These are phyloP conservation scores for Balaeniceps rex DNA, from an alignment of 2,113 vertebrate genomes.

Conservation along the genomic window DNA sequence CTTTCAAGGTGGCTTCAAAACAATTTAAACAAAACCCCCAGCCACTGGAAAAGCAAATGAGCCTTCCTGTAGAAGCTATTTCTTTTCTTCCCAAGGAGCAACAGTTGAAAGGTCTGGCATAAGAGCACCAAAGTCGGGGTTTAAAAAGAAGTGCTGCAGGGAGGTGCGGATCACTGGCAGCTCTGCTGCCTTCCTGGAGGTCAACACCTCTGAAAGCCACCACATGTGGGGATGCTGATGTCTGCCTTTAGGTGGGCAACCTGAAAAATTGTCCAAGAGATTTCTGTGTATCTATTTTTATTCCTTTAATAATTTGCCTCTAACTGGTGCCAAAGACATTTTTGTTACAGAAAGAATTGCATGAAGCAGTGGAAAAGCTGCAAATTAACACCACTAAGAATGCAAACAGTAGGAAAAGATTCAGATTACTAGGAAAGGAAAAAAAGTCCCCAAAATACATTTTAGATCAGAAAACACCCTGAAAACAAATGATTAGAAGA, in stretches of 20 bases:
- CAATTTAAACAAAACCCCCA: not conserved
- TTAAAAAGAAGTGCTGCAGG: not conserved
- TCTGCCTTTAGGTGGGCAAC: not conserved
- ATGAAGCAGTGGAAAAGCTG: not conserved
- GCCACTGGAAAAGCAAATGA: not conserved
- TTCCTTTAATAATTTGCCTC: not conserved
- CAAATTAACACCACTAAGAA: slow-evolving; percentile 3
- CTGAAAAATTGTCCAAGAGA: not conserved
- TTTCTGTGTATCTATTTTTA: not conserved
- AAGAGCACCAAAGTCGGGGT: rapidly evolving
- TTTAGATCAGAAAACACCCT: not conserved
- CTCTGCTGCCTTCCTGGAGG: rapidly evolving
- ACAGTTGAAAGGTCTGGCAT: not conserved
- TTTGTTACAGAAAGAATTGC: not conserved
- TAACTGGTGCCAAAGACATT: not conserved
- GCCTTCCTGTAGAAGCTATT: not conserved
- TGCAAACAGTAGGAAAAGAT: not conserved
- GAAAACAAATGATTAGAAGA: not conserved
- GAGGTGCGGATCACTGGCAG: not conserved
- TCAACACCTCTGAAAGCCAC: not conserved
- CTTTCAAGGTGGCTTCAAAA: not conserved
- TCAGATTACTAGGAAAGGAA: not conserved
- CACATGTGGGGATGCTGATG: rapidly evolving
- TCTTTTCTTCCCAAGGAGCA: not conserved
- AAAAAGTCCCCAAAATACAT: not conserved